Evolutionary conservation across 2,888 invertebrate genomes (phyloP).

Genomic region (Eilema griseolum): DNA sequence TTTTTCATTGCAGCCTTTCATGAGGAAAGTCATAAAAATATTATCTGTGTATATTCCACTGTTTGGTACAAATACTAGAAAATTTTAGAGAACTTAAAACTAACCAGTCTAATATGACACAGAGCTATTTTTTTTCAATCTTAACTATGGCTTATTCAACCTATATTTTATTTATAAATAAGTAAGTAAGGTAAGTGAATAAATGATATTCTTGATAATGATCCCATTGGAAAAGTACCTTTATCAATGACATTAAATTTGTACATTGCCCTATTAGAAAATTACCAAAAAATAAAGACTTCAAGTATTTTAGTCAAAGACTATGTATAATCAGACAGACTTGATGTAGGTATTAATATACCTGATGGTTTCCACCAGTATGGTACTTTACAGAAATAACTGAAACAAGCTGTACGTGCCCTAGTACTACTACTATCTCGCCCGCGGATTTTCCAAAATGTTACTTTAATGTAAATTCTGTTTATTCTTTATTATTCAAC

Average conservation of each 20-base stretch:
- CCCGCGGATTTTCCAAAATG: too few species aligned
- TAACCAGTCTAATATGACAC: not conserved
- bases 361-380: too few species aligned
- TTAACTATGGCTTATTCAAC: not conserved
- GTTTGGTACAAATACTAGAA: not conserved
- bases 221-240: not conserved
- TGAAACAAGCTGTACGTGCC: too few species aligned
- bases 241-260: constrained; percentile 6
- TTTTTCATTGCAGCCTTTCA: not conserved
- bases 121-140: not conserved
- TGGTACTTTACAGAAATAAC: too few species aligned
- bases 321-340: not conserved
- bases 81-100: not conserved
- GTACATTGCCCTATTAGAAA: constrained; percentile 15
- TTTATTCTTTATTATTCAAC: too few species aligned
- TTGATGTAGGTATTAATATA: not conserved
- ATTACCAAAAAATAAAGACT: constrained; percentile 16
- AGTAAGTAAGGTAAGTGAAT: too few species aligned
- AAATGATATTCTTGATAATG: not conserved
- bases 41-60: too few species aligned
- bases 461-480: too few species aligned
- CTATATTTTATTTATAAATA: accelerated
- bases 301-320: constrained; percentile 9
- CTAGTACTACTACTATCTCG: too few species aligned
- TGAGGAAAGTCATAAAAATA: not conserved